Conservation (phyloP, 2,888 invertebrate species). For the Syrista parreyssii region DNA sequence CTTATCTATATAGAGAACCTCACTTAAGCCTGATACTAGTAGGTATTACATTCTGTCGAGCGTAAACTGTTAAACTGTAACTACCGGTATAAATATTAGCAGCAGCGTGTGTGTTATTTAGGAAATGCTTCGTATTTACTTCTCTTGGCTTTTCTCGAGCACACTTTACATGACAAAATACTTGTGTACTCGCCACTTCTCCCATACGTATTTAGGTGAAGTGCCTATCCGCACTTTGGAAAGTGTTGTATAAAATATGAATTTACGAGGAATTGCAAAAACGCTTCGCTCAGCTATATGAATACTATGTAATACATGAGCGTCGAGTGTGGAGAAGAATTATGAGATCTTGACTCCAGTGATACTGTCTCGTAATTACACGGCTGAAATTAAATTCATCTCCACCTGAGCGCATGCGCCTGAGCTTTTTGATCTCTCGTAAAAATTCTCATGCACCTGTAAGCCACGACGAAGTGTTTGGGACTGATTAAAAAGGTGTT, state of each 20-base stretch:
- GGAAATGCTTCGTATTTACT: not conserved
- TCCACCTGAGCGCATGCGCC: not conserved
- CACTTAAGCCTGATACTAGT: not conserved
- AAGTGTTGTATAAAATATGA: not conserved
- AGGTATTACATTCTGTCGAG: not conserved
- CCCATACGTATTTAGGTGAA: not conserved
- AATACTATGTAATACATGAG: not conserved
- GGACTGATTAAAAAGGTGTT: no score
- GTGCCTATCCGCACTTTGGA: not conserved
- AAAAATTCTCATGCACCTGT: not conserved
- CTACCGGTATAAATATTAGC: not conserved
- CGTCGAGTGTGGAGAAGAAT: conserved; percentile 2
- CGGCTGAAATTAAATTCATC: not conserved
- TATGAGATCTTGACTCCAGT: not conserved
- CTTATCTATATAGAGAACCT: not conserved
- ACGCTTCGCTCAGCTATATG: conserved; percentile 9
- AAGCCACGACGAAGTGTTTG: no score
- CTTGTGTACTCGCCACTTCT: not conserved
- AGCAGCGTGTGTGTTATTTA: not conserved
- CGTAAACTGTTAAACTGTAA: not conserved
- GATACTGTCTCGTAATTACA: not conserved
- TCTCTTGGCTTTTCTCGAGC: not conserved
- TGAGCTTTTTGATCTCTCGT: not conserved
- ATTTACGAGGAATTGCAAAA: conserved; percentile 13
- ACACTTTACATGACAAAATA: not conserved